Percentiles rank a stretch among this genome's conserved stretches.
These are phyloP conservation scores for Aplidium turbinatum DNA, from an alignment of 23 tunicate genomes.

Conservation along the genomic window DNA sequence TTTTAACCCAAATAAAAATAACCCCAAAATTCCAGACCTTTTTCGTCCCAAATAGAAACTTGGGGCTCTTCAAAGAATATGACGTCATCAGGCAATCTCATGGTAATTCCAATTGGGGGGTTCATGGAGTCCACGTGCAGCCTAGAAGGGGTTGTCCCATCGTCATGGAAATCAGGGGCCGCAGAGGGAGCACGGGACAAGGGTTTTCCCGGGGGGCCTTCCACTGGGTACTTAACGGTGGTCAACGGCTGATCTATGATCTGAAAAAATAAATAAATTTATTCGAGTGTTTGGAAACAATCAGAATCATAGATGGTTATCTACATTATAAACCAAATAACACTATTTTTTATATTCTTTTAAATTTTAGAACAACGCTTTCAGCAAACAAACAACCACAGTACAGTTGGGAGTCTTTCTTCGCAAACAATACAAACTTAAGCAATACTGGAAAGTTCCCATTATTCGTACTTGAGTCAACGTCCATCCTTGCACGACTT, in stretches of 20 bases:
- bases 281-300: no score
- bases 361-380: no score
- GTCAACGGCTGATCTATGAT: constrained; percentile 78
- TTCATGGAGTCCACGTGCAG: constrained; percentile 63
- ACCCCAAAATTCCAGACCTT: no score
- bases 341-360: not conserved
- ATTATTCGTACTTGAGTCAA: constrained; percentile 66
- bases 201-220: constrained; percentile 31
- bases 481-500: constrained; percentile 77
- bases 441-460: no score
- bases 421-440: no score
- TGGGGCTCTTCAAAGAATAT: constrained; percentile 92
- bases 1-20: no score
- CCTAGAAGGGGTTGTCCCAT: constrained; percentile 47
- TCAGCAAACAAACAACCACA: no score
- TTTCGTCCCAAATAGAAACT: constrained; percentile 77
- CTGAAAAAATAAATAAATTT: constrained; percentile 53
- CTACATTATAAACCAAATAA: no score
- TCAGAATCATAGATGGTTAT: no score
- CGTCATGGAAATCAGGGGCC: constrained; percentile 58
- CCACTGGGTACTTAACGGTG: constrained; percentile 64
- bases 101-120: constrained; percentile 70
- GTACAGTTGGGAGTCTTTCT: no score
- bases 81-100: constrained; percentile 65
- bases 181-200: constrained; percentile 74